phyloP scores from a whole-genome alignment of 2,888 invertebrate species.

The Zonitis immaculata region DNA sequence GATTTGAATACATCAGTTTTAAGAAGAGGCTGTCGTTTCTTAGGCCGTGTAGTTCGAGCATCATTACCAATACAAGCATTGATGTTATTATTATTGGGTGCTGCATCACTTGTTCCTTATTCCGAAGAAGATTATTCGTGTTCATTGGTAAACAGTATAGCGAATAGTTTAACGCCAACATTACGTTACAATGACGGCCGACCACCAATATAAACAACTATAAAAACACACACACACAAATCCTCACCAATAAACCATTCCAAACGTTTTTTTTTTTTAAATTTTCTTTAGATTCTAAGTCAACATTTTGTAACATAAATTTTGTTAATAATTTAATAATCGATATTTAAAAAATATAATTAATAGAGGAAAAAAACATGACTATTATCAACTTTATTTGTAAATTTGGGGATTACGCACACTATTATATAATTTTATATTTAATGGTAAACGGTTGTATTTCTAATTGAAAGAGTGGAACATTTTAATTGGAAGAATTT shows the following conservation, averaged over 20 bases:
- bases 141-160: conserved; percentile 78
- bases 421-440: conserved; percentile 34
- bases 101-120: conserved; percentile 87
- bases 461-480: conserved; percentile 37
- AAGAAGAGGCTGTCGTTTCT: conserved; percentile 74
- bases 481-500: conserved; percentile 33
- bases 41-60: conserved; percentile 84
- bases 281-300: conserved; percentile 22
- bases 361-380: conserved; percentile 25
- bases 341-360: conserved; percentile 15
- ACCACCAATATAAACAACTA: conserved; percentile 70
- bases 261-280: conserved; percentile 20
- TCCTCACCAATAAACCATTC: conserved; percentile 22
- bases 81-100: conserved; percentile 86
- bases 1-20: conserved; percentile 61
- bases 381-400: conserved; percentile 37
- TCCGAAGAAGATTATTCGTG: conserved; percentile 82
- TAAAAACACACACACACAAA: background rate
- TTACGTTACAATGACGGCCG: conserved; percentile 89
- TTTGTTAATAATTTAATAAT: conserved; percentile 17
- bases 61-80: conserved; percentile 93
- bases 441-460: conserved; percentile 44
- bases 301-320: conserved; percentile 17
- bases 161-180: conserved; percentile 81
- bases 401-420: conserved; percentile 47